Conservation (phyloP, 2,888 invertebrate genomes). For the Troides oblongomaculatus region DNA sequence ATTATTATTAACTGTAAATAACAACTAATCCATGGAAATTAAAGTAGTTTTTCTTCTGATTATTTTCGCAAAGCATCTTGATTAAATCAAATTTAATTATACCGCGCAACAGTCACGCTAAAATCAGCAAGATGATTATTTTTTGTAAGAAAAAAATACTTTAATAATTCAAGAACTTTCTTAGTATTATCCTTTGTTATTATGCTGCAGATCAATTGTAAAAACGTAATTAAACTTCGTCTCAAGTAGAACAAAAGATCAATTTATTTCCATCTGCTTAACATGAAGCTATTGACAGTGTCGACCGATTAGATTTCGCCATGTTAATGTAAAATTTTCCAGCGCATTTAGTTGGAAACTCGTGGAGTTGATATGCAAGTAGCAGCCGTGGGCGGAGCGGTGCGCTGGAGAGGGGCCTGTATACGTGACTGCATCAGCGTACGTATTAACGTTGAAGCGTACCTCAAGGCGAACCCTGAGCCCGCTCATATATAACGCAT, state of each 20-base stretch:
- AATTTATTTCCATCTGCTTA: background rate
- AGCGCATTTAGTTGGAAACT: conserved; percentile 1
- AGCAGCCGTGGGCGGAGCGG: conserved; percentile 16
- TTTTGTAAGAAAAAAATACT: background rate
- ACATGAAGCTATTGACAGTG: background rate
- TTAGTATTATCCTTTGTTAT: background rate
- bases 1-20: too few species aligned
- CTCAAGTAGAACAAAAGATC: background rate
- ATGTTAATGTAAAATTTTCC: conserved; percentile 2
- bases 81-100: too few species aligned
- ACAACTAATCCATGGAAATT: too few species aligned
- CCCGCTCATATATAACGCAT: conserved; percentile 25
- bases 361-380: background rate
- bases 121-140: background rate
- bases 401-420: conserved; percentile 33
- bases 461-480: conserved; percentile 31
- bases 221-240: background rate
- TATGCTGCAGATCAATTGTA: background rate
- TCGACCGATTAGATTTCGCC: background rate
- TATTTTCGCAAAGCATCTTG: too few species aligned
- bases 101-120: too few species aligned
- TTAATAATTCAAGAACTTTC: background rate
- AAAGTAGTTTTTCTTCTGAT: too few species aligned
- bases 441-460: conserved; percentile 27
- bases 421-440: conserved; percentile 42